Conservation (phyloP, 2,797 vertebrate genomes). For the Lithobates sylvaticus region DNA sequence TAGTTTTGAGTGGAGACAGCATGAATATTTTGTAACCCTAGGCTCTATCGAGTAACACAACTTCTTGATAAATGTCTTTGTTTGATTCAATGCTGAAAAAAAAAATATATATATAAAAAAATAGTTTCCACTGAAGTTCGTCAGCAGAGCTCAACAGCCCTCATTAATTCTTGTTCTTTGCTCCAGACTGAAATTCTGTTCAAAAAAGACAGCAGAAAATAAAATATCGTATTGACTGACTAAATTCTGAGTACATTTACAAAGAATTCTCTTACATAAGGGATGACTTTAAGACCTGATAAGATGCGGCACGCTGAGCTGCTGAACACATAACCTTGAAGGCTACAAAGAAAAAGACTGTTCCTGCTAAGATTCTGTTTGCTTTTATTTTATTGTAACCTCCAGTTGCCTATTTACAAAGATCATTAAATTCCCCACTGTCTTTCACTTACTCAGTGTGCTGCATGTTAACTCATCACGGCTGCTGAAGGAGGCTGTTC, state of each 20-base stretch:
- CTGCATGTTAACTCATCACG: constrained; percentile 35
- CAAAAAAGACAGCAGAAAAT: constrained; percentile 3
- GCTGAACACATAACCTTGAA: constrained; percentile 39
- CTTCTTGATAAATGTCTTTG: not conserved
- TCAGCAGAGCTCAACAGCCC: not conserved
- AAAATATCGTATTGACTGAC: constrained; percentile 33
- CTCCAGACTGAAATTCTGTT: constrained; percentile 14
- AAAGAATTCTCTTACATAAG: constrained; percentile 37
- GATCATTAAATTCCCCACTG: constrained; percentile 51
- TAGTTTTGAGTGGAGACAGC: not conserved
- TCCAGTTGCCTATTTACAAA: constrained; percentile 52
- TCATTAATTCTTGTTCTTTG: constrained; percentile 37
- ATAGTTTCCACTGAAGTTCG: too few relatives aligned
- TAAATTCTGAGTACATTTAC: constrained; percentile 18
- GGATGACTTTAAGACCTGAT: constrained; percentile 30
- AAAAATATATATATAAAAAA: too few relatives aligned
- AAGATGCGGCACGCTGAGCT: constrained; percentile 44
- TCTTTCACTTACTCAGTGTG: constrained; percentile 15
- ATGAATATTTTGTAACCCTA: not conserved
- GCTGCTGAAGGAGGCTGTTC: not conserved
- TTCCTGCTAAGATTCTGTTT: constrained; percentile 29
- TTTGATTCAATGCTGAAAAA: not conserved
- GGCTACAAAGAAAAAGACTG: constrained; percentile 41
- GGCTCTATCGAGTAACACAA: too few relatives aligned
- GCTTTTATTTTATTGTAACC: constrained; percentile 50